These are phyloP conservation scores for Orchestia grillus DNA, from an alignment of 1,140 invertebrate species.

Conservation along the genomic window DNA sequence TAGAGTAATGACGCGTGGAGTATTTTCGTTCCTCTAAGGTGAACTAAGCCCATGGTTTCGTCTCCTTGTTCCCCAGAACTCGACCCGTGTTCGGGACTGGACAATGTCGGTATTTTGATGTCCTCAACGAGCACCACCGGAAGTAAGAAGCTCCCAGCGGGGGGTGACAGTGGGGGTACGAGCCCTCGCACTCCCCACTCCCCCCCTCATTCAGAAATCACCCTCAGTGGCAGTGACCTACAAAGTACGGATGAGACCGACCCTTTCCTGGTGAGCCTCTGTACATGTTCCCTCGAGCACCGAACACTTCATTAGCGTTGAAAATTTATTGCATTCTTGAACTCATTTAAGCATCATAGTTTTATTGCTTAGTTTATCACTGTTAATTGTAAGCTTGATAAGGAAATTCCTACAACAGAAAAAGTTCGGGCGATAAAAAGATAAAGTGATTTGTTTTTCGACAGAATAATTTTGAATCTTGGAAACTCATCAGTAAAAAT, in stretches of 20 bases:
- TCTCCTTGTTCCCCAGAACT: background rate
- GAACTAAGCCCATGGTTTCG: background rate
- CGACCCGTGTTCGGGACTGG: background rate
- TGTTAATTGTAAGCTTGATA: no score
- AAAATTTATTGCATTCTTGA: no score
- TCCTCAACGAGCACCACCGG: conserved; percentile 41
- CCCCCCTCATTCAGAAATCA: conserved; percentile 22
- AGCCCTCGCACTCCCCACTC: conserved; percentile 31
- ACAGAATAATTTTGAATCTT: no score
- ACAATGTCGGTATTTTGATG: conserved; percentile 16
- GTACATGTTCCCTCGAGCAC: background rate
- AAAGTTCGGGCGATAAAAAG: no score
- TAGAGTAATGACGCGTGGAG: no score
- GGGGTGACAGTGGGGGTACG: background rate
- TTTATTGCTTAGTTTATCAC: no score
- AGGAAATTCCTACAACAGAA: no score
- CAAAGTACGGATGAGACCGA: conserved; percentile 56
- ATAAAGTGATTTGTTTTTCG: no score
- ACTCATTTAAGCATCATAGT: no score
- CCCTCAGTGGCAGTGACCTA: conserved; percentile 10
- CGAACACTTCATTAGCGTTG: no score
- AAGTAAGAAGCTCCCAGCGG: background rate
- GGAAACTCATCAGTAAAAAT: no score
- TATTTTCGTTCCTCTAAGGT: no score
- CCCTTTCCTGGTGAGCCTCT: conserved; percentile 54